Conservation (phyloP, 2,113 vertebrate species). For the Balaenoptera acutorostrata region DNA sequence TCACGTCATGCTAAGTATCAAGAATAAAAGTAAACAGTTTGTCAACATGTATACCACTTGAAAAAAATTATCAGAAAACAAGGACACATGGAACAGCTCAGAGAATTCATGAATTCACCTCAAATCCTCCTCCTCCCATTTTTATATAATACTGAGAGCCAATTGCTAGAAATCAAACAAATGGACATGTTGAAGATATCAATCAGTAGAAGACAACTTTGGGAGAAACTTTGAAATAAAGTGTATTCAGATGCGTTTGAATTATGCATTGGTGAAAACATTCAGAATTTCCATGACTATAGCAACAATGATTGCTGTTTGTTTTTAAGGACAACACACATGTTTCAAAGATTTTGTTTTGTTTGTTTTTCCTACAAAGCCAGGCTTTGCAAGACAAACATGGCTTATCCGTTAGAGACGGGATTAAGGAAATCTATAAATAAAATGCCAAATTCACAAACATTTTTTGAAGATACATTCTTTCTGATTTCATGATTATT, state of each 20-base stretch:
- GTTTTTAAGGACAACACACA: background rate
- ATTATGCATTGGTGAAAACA: background rate
- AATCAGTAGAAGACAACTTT: background rate
- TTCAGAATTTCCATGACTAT: slow-evolving; percentile 14
- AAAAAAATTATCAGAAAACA: background rate
- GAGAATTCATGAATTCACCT: background rate
- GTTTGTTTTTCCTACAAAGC: background rate
- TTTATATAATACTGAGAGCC: background rate
- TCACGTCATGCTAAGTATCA: accelerated
- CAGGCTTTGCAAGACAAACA: slow-evolving; percentile 15
- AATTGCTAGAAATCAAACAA: background rate
- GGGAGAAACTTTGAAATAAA: background rate
- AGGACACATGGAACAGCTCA: background rate
- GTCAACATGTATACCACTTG: too few relatives aligned
- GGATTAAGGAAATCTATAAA: background rate
- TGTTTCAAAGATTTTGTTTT: slow-evolving; percentile 21
- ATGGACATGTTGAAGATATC: slow-evolving; percentile 28
- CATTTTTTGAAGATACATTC: background rate
- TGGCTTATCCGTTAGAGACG: background rate
- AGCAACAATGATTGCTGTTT: background rate
- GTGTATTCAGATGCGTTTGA: slow-evolving; percentile 30
- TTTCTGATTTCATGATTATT: background rate
- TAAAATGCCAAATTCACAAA: background rate
- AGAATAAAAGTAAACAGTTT: background rate
- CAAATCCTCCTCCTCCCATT: background rate